Conservation (phyloP, 1,140 invertebrate genomes). For the Capitella teleta region DNA sequence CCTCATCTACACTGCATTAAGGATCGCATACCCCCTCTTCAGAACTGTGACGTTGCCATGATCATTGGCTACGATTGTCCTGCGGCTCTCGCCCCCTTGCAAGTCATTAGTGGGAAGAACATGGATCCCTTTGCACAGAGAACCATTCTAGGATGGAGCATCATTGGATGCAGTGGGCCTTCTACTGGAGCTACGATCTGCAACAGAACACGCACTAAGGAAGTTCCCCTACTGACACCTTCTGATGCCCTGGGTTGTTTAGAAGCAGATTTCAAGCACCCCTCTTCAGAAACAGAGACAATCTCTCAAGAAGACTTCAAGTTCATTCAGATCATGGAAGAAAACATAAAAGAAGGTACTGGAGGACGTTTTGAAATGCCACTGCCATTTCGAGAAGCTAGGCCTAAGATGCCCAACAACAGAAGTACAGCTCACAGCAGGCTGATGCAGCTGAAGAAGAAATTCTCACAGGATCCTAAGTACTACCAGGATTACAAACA, state of each 20-base stretch:
- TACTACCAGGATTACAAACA: background rate
- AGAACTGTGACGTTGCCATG: constrained; percentile 1
- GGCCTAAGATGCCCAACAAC: constrained; percentile 4
- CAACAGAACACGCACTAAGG: too few species aligned
- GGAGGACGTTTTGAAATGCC: constrained; percentile 1
- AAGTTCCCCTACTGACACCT: background rate
- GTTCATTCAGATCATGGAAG: constrained; percentile 1
- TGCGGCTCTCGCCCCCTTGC: background rate
- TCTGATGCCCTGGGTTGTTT: background rate
- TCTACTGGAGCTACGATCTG: too few species aligned
- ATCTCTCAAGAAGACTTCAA: background rate
- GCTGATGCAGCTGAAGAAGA: background rate
- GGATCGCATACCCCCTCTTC: background rate
- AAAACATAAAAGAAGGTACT: background rate
- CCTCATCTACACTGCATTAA: background rate
- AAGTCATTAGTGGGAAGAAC: background rate
- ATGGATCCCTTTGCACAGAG: background rate
- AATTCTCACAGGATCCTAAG: background rate
- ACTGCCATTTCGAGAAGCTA: background rate
- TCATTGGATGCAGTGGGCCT: background rate
- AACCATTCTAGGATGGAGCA: background rate
- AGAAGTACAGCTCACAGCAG: background rate
- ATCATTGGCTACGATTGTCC: constrained; percentile 6
- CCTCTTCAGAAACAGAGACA: background rate
- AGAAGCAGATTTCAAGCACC: background rate